Evolutionary conservation across 2,113 vertebrate species (phyloP), one percentile per base, ranked within the genome.

Genomic region (Taurulus bubalis): DNA sequence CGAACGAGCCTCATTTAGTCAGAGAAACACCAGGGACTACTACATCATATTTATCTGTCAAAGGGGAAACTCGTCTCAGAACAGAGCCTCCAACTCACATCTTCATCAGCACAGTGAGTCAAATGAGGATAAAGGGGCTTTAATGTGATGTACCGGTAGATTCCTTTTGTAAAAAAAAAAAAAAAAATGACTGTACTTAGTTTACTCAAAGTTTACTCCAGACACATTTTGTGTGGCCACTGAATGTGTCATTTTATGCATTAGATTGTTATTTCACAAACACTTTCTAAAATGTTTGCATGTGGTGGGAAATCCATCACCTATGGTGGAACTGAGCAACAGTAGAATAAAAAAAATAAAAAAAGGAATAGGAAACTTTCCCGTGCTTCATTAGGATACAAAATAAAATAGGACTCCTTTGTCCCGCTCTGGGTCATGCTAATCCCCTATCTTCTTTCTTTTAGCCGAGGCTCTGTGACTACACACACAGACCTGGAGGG

Each of bases 1-100:
- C 49, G 71, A 85, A 84, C 73, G 71, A 83, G 82, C 42, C 81
- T 86, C 70, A 83, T 90, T 88, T 80, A 91, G 71, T 85, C 62
- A 63, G 66, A 83, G 11, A 40, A 71, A 60, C 79, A 38, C 67
- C 65, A 58, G 75, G 78, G 79, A 85, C 59, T 45, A 68, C 77
- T 71, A 59, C 42, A 11, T 63, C 79, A 42, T 72, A 66, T 81
- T 78, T 85, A 80, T 65, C 78, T 67, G 59, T 66, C 76, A 55
- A 16, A 70, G 72, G 22, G 40, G 22, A 63, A 70, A 75, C 32
- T 68, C 64, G 47, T 18, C 24, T 3, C n/a, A 68, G 26, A 62
- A 9, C 56, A 28, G 22, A 69, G 40, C 70, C n/a, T 58, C 28
- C 68, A 30, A 34, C 38, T 75, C 49, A 68, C 58, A 15, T 85